Percentiles rank a stretch among this genome's conserved stretches.
These are phyloP conservation scores for Ammodramus savannarum DNA, from an alignment of 2,113 vertebrate species.

Conservation along the genomic window DNA sequence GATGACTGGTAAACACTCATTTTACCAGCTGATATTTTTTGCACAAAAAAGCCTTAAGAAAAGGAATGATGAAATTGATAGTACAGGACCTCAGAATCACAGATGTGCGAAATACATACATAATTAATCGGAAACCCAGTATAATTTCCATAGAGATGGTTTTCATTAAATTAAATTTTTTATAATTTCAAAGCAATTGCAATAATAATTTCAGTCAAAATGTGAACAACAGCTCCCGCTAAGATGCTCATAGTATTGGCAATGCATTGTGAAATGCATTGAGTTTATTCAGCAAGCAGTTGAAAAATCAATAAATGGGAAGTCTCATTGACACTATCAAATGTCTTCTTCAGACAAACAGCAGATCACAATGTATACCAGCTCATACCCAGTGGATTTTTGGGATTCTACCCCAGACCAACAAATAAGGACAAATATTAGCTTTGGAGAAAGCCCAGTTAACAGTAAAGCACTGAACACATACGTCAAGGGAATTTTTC, in stretches of 20 bases:
- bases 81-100: constrained; percentile 30
- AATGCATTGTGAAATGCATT: constrained; percentile 5
- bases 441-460: background rate
- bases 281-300: constrained; percentile 27
- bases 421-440: background rate
- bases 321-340: constrained; percentile 22
- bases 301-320: constrained; percentile 28
- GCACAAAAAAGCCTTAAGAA: constrained; percentile 36
- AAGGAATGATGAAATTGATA: constrained; percentile 30
- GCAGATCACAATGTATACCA: background rate
- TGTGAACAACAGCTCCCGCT: constrained; percentile 1
- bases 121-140: constrained; percentile 55
- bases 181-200: constrained; percentile 51
- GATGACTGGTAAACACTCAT: background rate
- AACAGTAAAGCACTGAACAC: background rate
- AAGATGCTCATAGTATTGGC: constrained; percentile 21
- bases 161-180: constrained; percentile 45
- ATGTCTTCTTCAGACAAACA: constrained; percentile 29
- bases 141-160: constrained; percentile 54
- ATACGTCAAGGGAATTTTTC: background rate
- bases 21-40: background rate
- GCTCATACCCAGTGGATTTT: background rate
- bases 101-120: constrained; percentile 52
- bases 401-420: background rate
- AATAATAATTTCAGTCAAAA: constrained; percentile 50